Conservation (phyloP, 2,113 vertebrate species). For the Chionomys nivalis region DNA sequence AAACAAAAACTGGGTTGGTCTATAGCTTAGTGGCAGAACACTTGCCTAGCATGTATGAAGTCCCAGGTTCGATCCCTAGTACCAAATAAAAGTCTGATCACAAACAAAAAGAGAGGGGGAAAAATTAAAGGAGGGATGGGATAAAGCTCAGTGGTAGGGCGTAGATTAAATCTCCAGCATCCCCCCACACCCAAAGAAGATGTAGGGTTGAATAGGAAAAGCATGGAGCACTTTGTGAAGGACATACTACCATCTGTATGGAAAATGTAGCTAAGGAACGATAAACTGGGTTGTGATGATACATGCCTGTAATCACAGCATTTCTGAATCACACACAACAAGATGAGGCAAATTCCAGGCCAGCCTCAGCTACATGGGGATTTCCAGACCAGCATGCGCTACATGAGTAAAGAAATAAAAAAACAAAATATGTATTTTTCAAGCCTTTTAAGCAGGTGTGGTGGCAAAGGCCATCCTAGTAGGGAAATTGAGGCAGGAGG, state of each 20-base stretch:
- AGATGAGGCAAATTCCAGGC: neutral
- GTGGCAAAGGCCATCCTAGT: neutral
- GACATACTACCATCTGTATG: neutral
- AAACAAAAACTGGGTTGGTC: neutral
- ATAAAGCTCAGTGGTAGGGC: neutral
- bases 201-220: neutral
- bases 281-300: neutral
- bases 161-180: neutral
- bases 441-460: neutral
- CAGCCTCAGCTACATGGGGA: neutral
- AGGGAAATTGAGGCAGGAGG: neutral
- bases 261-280: neutral
- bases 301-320: neutral
- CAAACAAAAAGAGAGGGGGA: neutral
- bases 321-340: too few species aligned
- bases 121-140: neutral
- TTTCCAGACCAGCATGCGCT: neutral
- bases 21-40: neutral
- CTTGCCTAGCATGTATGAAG: neutral
- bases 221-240: neutral
- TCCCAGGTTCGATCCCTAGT: neutral
- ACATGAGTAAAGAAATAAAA: neutral
- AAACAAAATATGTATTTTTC: conserved; percentile 13
- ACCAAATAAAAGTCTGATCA: neutral
- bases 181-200: neutral